A percentile compares a stretch with the other conserved stretches of the same genome.
Conservation (phyloP, 2,888 invertebrate genomes). For the Agrotis puta region DNA sequence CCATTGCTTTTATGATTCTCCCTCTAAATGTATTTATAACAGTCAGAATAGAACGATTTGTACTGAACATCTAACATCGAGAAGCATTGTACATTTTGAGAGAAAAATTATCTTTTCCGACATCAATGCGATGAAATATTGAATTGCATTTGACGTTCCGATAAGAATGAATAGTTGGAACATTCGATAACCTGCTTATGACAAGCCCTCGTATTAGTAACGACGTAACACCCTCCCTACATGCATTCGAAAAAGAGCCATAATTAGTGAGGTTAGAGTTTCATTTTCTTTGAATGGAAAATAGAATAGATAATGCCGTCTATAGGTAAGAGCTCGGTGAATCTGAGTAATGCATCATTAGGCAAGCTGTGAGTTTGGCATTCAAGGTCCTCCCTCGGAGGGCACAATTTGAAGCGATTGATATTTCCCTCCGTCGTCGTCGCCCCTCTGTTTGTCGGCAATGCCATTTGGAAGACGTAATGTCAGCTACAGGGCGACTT, state of each 20-base stretch:
- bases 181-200: conserved; percentile 75
- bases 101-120: conserved; percentile 62
- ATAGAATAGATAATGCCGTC: conserved; percentile 53
- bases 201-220: conserved; percentile 57
- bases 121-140: conserved; percentile 65
- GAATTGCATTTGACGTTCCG: conserved; percentile 73
- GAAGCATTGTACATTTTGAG: conserved; percentile 38
- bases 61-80: conserved; percentile 36
- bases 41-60: conserved; percentile 44
- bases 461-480: conserved; percentile 71
- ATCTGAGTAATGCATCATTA: conserved; percentile 80
- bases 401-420: conserved; percentile 79
- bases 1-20: conserved; percentile 13
- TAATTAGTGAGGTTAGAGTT: conserved; percentile 15
- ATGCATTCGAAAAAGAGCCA: conserved; percentile 27
- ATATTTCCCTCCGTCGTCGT: conserved; percentile 75
- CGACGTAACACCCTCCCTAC: conserved; percentile 28
- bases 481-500: conserved; percentile 65
- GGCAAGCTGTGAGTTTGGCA: conserved; percentile 80
- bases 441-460: conserved; percentile 69
- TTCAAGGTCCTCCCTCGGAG: conserved; percentile 79
- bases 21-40: conserved; percentile 32
- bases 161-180: conserved; percentile 75
- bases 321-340: conserved; percentile 73
- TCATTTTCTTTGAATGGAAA: conserved; percentile 21